phyloP scores from a whole-genome alignment of 2,113 vertebrate genomes.

The Tachysurus vachellii region DNA sequence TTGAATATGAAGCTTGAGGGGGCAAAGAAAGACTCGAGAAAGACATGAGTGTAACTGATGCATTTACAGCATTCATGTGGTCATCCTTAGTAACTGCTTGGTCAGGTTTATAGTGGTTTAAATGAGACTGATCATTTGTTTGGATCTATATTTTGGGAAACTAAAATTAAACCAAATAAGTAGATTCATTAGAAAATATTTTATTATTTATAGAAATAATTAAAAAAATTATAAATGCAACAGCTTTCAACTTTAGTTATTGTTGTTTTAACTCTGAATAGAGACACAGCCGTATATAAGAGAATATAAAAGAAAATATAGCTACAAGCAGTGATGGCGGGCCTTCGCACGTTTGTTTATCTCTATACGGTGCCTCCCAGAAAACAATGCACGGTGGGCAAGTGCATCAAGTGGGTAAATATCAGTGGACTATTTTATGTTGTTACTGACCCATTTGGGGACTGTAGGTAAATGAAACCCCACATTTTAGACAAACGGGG shows the following conservation, averaged over 20 bases:
- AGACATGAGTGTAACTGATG: not conserved
- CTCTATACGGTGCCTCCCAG: no score
- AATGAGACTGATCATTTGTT: not conserved
- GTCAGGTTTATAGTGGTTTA: not conserved
- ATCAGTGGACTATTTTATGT: no score
- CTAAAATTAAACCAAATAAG: not conserved
- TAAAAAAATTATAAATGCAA: no score
- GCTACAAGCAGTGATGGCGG: constrained; percentile 11
- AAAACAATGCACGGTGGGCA: no score
- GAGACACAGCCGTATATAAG: no score
- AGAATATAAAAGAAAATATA: not conserved
- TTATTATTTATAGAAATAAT: no score
- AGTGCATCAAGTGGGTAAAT: no score
- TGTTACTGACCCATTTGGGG: no score
- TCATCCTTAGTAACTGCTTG: not conserved
- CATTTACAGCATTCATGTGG: not conserved
- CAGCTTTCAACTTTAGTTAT: no score
- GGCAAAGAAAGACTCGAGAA: not conserved
- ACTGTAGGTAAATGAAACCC: no score
- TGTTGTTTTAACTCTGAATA: no score
- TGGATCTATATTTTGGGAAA: not conserved
- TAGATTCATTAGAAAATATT: not conserved
- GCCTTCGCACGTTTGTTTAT: not conserved
- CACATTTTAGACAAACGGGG: no score
- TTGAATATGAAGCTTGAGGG: not conserved